Base-by-base conservation (phyloP, 2,888 invertebrate genomes). In the Cabera pusaria region DNA sequence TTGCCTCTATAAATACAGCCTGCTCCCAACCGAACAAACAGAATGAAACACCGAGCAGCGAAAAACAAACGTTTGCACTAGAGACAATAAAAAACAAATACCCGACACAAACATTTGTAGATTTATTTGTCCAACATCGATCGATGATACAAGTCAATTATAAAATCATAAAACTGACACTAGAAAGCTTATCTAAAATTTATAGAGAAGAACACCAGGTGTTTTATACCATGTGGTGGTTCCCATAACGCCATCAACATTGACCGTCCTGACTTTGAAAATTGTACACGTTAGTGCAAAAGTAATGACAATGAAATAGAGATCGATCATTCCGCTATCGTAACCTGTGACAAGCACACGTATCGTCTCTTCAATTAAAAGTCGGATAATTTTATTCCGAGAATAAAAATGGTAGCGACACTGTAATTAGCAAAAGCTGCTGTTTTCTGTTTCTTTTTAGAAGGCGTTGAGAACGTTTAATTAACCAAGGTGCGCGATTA, bases 231-330 rank as follows among this genome's bases (percentile, higher is more conserved):
- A 85, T 44, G 33, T 78, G 86, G 10, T 2, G 1, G 18, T 65
- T 87, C 82, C 47, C 83, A 83, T 32, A 46, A 33, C 14, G 36
- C 22, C 38, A 39, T 40, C 31, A 48, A 59, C 56, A 77, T 74
- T 75, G 68, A 64, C 42, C 48, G 35, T 49, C 41, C 45, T 60
- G 62, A 71, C 71, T 77, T 68, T 66, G 70, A 72, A 69, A 77
- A 62, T 47, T 55, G 46, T 54, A 73, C 79, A 84, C 85, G 85
- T 84, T 81, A 82, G 43, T 64, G 65, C 56, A 45, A 70, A 70
- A 65, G 50, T 62, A 56, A 56, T 69, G 69, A 64, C 61, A 71
- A 50, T 73, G 65, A 68, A 69, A 66, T 52, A 55, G 48, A 71
- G 75, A 80, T 83, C 77, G 64, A 84, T 75, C 77, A 79, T 50